These are phyloP conservation scores for Drosophila robusta DNA, from an alignment of 2,888 invertebrate genomes.

Conservation along the genomic window DNA sequence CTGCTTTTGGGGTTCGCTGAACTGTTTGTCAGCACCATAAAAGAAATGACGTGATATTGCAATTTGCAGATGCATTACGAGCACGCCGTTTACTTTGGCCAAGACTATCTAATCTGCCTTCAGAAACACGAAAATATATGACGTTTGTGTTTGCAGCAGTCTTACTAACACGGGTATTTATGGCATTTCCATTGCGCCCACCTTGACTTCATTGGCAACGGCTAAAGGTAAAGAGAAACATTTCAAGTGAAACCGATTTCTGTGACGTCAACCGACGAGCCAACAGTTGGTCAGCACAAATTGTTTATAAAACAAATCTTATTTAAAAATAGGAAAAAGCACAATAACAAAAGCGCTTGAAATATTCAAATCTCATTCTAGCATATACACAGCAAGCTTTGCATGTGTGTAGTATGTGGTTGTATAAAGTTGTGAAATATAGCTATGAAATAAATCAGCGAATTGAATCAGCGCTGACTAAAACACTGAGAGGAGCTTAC, in stretches of 20 bases:
- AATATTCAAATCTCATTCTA: slow-evolving; percentile 13
- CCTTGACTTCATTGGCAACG: slow-evolving; percentile 33
- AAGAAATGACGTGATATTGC: slow-evolving; percentile 8
- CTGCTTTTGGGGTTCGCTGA: neutral
- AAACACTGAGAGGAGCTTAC: neutral
- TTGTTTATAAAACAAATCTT: slow-evolving; percentile 62
- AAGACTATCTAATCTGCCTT: slow-evolving; percentile 25
- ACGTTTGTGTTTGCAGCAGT: slow-evolving; percentile 16
- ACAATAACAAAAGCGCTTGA: slow-evolving; percentile 38
- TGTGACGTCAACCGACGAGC: slow-evolving; percentile 62
- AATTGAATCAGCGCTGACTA: slow-evolving; percentile 12
- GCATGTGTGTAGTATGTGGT: slow-evolving; percentile 2
- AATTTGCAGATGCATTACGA: slow-evolving; percentile 18
- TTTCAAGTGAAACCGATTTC: slow-evolving; percentile 16
- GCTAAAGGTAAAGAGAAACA: slow-evolving; percentile 16
- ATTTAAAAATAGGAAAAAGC: slow-evolving; percentile 60
- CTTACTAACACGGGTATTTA: slow-evolving; percentile 22
- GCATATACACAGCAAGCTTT: neutral
- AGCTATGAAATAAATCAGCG: slow-evolving; percentile 38
- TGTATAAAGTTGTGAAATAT: slow-evolving; percentile 40
- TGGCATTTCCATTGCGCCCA: slow-evolving; percentile 16
- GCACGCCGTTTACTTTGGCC: neutral
- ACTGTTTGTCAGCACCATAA: slow-evolving; percentile 1
- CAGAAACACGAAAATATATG: slow-evolving; percentile 9
- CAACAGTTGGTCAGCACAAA: slow-evolving; percentile 31